Evolutionary conservation across 2,113 vertebrate genomes (phyloP).

Genomic region (Elephas maximus): DNA sequence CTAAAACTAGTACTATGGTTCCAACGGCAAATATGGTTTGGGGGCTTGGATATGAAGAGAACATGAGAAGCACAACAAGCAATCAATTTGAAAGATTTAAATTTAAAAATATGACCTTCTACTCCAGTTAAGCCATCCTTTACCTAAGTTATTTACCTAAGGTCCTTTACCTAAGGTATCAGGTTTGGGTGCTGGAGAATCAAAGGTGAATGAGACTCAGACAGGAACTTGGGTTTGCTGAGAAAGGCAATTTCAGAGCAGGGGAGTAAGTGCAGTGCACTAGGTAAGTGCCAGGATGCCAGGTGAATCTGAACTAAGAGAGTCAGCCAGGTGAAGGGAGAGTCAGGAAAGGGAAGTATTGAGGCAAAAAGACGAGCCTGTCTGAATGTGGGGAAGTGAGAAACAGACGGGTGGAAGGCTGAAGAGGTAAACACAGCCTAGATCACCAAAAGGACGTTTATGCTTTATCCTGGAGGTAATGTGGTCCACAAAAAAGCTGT

Average conservation of each 20-base stretch:
- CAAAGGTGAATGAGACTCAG: neutral
- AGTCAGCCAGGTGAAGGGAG: neutral
- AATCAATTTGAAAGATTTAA: neutral
- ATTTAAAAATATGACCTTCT: neutral
- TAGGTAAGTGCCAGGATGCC: too few relatives aligned
- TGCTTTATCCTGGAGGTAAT: neutral
- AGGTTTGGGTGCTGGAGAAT: neutral
- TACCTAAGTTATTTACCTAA: neutral
- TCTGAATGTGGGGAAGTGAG: neutral
- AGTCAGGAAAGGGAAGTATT: neutral
- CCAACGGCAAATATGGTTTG: neutral
- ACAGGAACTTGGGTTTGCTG: neutral
- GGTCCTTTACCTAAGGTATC: neutral
- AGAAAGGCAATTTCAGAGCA: neutral
- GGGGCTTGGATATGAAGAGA: neutral
- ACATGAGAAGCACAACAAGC: neutral
- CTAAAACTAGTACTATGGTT: neutral
- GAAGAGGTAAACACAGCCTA: neutral
- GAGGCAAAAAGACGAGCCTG: neutral
- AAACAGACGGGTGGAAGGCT: neutral
- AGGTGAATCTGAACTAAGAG: neutral
- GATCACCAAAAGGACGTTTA: neutral
- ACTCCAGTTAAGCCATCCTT: neutral
- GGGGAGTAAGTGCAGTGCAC: neutral
- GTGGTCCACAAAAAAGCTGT: neutral